Evolutionary conservation across 2,888 invertebrate genomes (phyloP).

Genomic region (Xestobium rufovillosum): DNA sequence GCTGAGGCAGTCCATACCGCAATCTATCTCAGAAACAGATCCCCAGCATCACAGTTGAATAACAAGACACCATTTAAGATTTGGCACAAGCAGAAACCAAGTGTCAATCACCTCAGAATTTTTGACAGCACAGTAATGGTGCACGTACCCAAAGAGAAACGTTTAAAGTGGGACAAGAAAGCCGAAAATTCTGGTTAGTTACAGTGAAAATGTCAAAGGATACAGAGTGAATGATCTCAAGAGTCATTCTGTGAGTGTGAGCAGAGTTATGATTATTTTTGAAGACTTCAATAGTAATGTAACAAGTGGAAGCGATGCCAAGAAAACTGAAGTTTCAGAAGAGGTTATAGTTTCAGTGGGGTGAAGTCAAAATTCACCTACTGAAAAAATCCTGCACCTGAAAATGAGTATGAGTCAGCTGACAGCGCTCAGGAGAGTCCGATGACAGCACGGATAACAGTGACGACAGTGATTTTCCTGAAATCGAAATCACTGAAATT

Average conservation of each 20-base stretch:
- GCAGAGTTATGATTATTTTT: constrained; percentile 20
- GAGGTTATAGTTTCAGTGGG: constrained; percentile 3
- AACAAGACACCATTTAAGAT: constrained; percentile 31
- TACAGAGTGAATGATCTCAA: constrained; percentile 24
- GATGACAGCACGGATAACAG: too few species aligned
- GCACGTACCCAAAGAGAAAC: constrained; percentile 30
- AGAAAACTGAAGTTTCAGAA: constrained; percentile 2
- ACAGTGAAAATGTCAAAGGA: constrained; percentile 25
- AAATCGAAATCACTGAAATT: not conserved
- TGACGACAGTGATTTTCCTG: constrained; percentile 2
- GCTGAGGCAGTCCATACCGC: constrained; percentile 28
- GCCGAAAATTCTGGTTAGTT: constrained; percentile 27
- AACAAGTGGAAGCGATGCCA: constrained; percentile 1
- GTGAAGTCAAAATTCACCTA: constrained; percentile 1
- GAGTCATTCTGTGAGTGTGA: constrained; percentile 17
- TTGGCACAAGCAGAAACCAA: constrained; percentile 30
- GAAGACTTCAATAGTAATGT: constrained; percentile 5
- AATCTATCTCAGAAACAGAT: constrained; percentile 25
- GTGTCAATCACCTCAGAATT: constrained; percentile 29
- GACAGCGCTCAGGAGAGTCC: too few species aligned
- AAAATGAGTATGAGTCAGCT: not conserved
- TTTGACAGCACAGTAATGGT: constrained; percentile 31
- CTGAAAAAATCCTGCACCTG: constrained; percentile 3
- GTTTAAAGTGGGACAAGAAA: constrained; percentile 30
- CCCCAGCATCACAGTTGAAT: constrained; percentile 14